Percentiles rank a stretch among this genome's conserved stretches.
These are phyloP conservation scores for Butorides virescens DNA, from an alignment of 2,113 vertebrate genomes.

Conservation along the genomic window DNA sequence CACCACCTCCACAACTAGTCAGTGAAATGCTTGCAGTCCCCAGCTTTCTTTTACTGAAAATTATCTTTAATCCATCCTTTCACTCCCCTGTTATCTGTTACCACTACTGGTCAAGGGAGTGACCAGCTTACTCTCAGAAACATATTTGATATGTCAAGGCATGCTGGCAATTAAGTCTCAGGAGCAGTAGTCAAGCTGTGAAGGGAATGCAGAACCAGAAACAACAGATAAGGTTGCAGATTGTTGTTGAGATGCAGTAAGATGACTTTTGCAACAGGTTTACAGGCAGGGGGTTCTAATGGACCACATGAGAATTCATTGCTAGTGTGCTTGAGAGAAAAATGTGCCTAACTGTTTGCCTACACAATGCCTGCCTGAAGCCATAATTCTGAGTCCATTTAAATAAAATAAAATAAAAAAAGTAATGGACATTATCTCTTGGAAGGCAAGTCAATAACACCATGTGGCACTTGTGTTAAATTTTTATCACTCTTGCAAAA, in stretches of 20 bases:
- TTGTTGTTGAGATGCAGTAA: neutral
- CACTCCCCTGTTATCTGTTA: neutral
- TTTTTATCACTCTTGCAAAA: neutral
- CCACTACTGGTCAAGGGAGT: neutral
- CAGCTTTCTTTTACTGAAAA: neutral
- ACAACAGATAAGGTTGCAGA: neutral
- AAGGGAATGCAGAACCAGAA: neutral
- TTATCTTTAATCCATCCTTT: neutral
- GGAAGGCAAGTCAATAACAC: neutral
- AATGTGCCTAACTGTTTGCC: neutral
- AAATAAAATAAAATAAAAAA: neutral
- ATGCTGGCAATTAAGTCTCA: neutral
- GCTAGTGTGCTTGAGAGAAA: neutral
- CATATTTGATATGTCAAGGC: neutral
- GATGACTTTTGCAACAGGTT: neutral
- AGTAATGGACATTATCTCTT: neutral
- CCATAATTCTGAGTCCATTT: neutral
- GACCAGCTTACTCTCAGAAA: neutral
- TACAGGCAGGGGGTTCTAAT: neutral
- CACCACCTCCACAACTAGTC: neutral
- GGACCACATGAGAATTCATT: accelerated
- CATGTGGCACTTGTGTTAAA: neutral
- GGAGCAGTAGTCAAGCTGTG: neutral
- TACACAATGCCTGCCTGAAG: neutral
- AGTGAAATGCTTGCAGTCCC: accelerated